These are phyloP conservation scores for Diabrotica undecimpunctata DNA, from an alignment of 1,140 invertebrate species.

Conservation along the genomic window DNA sequence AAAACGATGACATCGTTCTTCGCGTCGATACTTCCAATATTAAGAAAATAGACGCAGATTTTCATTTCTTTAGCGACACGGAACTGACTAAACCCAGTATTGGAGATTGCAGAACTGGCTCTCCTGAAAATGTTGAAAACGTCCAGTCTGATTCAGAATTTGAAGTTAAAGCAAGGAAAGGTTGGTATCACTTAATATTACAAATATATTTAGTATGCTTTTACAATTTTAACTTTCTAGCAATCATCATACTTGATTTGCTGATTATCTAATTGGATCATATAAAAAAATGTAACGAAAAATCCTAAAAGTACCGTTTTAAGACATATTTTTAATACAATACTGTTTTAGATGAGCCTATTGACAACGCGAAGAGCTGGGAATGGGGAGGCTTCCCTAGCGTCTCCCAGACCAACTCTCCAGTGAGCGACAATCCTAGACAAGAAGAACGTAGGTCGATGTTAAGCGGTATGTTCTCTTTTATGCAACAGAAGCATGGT, in stretches of 20 bases:
- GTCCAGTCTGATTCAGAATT: conserved; percentile 93
- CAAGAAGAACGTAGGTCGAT: conserved; percentile 67
- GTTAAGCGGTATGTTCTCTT: conserved; percentile 86
- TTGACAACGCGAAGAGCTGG: conserved; percentile 69
- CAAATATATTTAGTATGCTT: background rate
- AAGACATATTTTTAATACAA: no score
- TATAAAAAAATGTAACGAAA: no score
- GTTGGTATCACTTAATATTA: conserved; percentile 32
- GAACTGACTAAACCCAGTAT: conserved; percentile 68
- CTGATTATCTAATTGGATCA: no score
- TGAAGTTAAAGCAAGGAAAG: conserved; percentile 70
- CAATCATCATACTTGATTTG: no score
- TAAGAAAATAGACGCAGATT: conserved; percentile 56
- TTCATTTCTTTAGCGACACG: conserved; percentile 89
- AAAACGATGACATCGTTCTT: background rate
- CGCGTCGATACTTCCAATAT: conserved; percentile 20
- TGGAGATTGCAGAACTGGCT: conserved; percentile 53
- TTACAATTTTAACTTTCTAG: no score
- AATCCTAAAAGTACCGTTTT: no score
- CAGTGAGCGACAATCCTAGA: conserved; percentile 37
- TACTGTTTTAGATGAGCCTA: conserved; percentile 45
- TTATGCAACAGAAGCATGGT: conserved; percentile 81
- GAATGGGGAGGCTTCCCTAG: conserved; percentile 93
- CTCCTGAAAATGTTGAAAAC: conserved; percentile 53
- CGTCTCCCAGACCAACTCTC: conserved; percentile 40